Evolutionary conservation across 2,888 invertebrate genomes (phyloP).

Genomic region (Cyclophora punctaria): DNA sequence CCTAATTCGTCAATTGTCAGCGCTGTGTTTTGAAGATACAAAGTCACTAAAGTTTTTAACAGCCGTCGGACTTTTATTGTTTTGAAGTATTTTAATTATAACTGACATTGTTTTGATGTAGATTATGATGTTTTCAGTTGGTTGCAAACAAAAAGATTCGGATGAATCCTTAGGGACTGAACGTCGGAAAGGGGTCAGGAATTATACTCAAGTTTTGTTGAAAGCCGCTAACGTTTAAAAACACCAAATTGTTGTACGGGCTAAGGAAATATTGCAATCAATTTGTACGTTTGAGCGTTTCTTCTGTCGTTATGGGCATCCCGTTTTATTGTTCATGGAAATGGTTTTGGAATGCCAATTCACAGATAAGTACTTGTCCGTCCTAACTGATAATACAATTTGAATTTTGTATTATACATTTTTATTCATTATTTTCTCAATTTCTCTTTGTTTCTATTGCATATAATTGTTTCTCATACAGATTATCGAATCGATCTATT

Average conservation of each 20-base stretch:
- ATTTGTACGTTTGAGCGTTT: constrained; percentile 19
- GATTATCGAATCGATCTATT: too few relatives aligned
- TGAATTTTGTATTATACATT: too few relatives aligned
- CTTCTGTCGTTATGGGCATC: too few relatives aligned
- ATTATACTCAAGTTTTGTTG: constrained; percentile 34
- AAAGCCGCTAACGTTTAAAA: constrained; percentile 38
- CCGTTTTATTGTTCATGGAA: too few relatives aligned
- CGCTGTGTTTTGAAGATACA: too few relatives aligned
- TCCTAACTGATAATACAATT: too few relatives aligned
- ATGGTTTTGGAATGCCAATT: too few relatives aligned
- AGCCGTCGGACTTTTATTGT: constrained; percentile 32
- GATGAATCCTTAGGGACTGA: constrained; percentile 36
- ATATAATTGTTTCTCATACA: too few relatives aligned
- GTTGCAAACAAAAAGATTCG: constrained; percentile 51
- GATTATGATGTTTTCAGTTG: constrained; percentile 52
- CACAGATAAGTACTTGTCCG: too few relatives aligned
- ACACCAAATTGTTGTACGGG: constrained; percentile 28
- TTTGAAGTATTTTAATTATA: constrained; percentile 57
- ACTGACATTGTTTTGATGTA: constrained; percentile 50
- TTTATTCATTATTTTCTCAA: too few relatives aligned
- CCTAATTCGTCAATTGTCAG: too few relatives aligned
- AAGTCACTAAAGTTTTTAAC: constrained; percentile 2
- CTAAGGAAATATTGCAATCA: not conserved
- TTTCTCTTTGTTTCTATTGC: too few relatives aligned
- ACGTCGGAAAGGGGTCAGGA: constrained; percentile 34